Evolutionary conservation across 2,888 invertebrate species (phyloP), one percentile per base, ranked within the genome.

Genomic region (Acanthosepion lycidas): DNA sequence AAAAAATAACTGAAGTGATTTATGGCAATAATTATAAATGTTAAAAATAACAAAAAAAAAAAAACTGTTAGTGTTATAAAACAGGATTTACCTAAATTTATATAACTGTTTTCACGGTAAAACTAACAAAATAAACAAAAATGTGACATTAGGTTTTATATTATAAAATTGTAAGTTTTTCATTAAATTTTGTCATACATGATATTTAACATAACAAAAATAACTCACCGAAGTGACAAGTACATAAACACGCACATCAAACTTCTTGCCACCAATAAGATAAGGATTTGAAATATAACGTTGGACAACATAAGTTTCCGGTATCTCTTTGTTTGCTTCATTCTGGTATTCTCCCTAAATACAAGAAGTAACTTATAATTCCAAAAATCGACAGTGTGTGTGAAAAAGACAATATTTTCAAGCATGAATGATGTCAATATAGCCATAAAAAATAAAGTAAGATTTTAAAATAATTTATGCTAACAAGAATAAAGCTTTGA

Each of bases 221-320:
- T 51, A 51, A 97, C 97, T 97, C 96, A 98, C 98, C 53, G 98
- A 98, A 93, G 98, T 98, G 51, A 98, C 98, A 92, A 98, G 97
- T 15, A 98, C 98, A 97, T 98, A 98, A 95, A 98, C 97, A 20
- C 98, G 97, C n/a, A 98, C 97, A 96, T 98, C 98, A 96, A 98
- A 98, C 97, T 98, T 98, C 96, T 98, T 97, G 12, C 98, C 98
- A 92, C 98, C 98, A 94, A 98, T 97, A 51, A 98, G 97, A 96
- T 98, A 98, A 8, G 98, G 98, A 96, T 98, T 97, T 95, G 98
- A 98, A 95, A 98, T 97, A 96, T 98, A 98, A 94, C 98, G 97
- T 96, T 98, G 98, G 15, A 98, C 98, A 8, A 98, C 98, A 96
- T 98, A 98, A 0, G 97, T 97, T 95, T 97, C 97, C 48, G 97